Evolutionary conservation across 1,140 invertebrate species (phyloP).

Genomic region (Lepidurus arcticus): DNA sequence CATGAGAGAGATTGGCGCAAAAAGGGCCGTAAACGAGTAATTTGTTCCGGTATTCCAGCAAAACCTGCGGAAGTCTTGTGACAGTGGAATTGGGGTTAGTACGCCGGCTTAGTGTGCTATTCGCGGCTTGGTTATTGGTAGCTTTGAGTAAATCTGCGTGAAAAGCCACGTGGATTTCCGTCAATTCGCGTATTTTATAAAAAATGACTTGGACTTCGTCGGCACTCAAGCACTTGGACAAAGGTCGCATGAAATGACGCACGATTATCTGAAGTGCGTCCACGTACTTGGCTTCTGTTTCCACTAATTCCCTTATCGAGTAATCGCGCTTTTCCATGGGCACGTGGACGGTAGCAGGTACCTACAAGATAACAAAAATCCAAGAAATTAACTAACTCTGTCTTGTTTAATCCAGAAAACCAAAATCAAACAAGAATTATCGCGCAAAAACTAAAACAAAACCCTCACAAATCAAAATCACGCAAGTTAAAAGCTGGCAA

Average conservation of each 20-base stretch:
- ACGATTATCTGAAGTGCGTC: slow-evolving; percentile 85
- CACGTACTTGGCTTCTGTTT: slow-evolving; percentile 95
- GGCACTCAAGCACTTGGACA: slow-evolving; percentile 63
- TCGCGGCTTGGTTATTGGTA: slow-evolving; percentile 44
- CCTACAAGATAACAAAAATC: not conserved
- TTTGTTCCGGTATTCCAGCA: slow-evolving; percentile 81
- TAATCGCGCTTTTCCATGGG: slow-evolving; percentile 80
- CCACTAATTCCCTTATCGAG: slow-evolving; percentile 89
- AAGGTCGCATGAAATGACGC: slow-evolving; percentile 68
- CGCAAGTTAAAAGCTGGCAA: too few species aligned
- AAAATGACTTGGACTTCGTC: slow-evolving; percentile 76
- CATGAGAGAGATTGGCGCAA: slow-evolving; percentile 81
- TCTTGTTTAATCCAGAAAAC: too few species aligned
- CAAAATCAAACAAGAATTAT: too few species aligned
- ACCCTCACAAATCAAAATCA: too few species aligned
- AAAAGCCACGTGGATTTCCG: slow-evolving; percentile 78
- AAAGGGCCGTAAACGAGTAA: slow-evolving; percentile 93
- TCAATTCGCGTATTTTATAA: slow-evolving; percentile 80
- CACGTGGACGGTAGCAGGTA: not conserved
- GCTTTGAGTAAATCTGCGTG: slow-evolving; percentile 70
- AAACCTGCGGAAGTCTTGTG: slow-evolving; percentile 61
- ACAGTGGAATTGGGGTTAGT: slow-evolving; percentile 41
- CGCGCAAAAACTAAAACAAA: too few species aligned
- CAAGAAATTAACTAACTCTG: too few species aligned
- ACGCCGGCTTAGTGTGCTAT: slow-evolving; percentile 46